These are phyloP conservation scores for Megaptera novaeangliae DNA, from an alignment of 2,113 vertebrate species.

Conservation along the genomic window DNA sequence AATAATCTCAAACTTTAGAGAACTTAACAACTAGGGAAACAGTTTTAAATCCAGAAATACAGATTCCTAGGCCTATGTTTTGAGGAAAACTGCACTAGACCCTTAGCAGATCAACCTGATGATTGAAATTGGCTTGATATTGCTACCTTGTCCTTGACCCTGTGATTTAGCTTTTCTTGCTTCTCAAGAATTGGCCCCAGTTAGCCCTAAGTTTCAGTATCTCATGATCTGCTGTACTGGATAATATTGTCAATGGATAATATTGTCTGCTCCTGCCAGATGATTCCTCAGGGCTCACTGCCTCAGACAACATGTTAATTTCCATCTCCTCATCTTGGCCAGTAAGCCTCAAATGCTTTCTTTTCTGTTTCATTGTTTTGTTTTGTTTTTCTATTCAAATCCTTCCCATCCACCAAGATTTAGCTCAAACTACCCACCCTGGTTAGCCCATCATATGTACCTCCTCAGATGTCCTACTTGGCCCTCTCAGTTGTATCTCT, in stretches of 20 bases:
- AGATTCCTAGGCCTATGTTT: background rate
- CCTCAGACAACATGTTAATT: background rate
- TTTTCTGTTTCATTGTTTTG: background rate
- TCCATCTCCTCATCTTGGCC: background rate
- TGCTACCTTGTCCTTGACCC: background rate
- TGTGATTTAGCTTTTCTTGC: background rate
- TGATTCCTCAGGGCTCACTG: background rate
- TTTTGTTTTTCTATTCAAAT: background rate
- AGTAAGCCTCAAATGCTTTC: background rate
- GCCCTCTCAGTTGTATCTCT: background rate
- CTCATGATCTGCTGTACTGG: background rate
- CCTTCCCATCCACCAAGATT: background rate
- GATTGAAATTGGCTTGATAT: background rate
- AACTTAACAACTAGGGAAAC: background rate
- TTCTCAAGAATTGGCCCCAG: background rate
- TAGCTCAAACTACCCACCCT: background rate
- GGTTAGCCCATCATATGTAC: background rate
- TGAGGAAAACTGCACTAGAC: background rate
- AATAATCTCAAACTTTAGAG: background rate
- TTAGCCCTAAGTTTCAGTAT: background rate
- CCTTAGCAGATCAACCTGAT: background rate
- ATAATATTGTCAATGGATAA: background rate
- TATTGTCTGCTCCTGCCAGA: background rate
- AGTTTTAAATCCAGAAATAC: background rate
- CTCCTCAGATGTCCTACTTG: background rate